phyloP scores from a whole-genome alignment of 2,113 vertebrate species.

The Gasterosteus aculeatus region DNA sequence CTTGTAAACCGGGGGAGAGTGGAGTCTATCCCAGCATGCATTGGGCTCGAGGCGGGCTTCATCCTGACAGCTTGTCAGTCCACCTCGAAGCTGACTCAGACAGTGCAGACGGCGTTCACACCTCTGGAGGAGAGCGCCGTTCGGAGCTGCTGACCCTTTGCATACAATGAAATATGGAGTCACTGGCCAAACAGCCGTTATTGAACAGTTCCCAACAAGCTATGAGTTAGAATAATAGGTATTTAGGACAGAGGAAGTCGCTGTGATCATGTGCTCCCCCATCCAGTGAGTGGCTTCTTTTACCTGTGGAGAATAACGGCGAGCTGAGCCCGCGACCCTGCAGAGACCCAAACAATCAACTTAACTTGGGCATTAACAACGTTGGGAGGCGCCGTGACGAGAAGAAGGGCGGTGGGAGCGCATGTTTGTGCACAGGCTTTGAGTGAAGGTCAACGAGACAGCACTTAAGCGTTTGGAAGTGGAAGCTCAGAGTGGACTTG shows the following conservation, averaged over 20 bases:
- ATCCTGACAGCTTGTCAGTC: constrained; percentile 11
- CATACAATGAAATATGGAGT: background rate
- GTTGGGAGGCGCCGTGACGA: background rate
- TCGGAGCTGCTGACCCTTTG: no score
- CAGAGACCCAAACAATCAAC: background rate
- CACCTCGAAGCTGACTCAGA: background rate
- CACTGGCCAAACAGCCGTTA: background rate
- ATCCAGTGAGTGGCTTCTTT: constrained; percentile 18
- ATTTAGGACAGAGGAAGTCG: constrained; percentile 43
- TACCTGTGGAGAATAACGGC: constrained; percentile 8
- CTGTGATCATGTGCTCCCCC: constrained; percentile 27
- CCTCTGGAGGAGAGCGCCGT: background rate
- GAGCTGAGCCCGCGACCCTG: background rate
- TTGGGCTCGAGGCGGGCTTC: background rate
- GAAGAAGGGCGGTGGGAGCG: background rate
- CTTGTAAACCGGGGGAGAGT: background rate
- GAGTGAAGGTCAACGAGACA: background rate
- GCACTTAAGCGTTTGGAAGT: background rate
- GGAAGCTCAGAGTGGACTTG: background rate
- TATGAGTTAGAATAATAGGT: constrained; percentile 33
- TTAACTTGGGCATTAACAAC: background rate
- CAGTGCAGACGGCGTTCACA: background rate
- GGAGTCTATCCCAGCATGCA: constrained; percentile 9
- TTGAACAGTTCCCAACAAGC: background rate
- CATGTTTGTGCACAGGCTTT: background rate